Base-by-base conservation (phyloP, 2,888 invertebrate species). In the Lasioglossum vierecki region DNA sequence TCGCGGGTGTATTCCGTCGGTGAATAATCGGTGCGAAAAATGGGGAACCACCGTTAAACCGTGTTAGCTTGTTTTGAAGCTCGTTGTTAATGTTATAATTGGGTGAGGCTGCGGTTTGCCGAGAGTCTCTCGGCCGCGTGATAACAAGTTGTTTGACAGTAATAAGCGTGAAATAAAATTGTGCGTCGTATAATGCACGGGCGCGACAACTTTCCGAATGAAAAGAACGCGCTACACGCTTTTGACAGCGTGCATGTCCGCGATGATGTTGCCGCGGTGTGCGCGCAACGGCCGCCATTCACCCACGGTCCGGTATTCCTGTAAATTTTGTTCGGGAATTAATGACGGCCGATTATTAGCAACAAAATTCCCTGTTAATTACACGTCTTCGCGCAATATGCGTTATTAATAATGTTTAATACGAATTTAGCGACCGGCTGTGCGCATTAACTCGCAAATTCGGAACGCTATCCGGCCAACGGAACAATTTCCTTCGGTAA, bases 151-250 rank as follows among this genome's bases (percentile, higher is more conserved):
- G 81, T 73, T 76, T 79, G 57, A 73, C 77, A 49, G 79, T 77
- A 79, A 80, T 85, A 84, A 82, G 79, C 83, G 79, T 35, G 83
- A 72, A 84, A 84, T 82, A 82, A 84, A 84, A 79, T 84, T 84
- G 71, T 49, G 13, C 71, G 26, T 26, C 35, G 60, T 57, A 71
- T 44, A 71, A 77, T 75, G 71, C 71, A 41, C 30, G 80, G 39
- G 2, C 35, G 8, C 35, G 22, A 15, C 66, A 46, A 53, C 46
- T 57, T 44, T 66, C 76, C 53, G 46, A 77, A 60, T 68, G 68
- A 78, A 49, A 39, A 39, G 35, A 57, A 57, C 35, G 66, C 35
- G 9, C n/a, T n/a, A 2, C 53, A 53, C 53, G 53, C 9, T n/a
- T 53, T 53, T 22, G 22, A 9, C 53, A 70, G 35, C 22, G 44